These are phyloP conservation scores for Passer domesticus DNA, from an alignment of 2,113 vertebrate genomes.

Conservation along the genomic window DNA sequence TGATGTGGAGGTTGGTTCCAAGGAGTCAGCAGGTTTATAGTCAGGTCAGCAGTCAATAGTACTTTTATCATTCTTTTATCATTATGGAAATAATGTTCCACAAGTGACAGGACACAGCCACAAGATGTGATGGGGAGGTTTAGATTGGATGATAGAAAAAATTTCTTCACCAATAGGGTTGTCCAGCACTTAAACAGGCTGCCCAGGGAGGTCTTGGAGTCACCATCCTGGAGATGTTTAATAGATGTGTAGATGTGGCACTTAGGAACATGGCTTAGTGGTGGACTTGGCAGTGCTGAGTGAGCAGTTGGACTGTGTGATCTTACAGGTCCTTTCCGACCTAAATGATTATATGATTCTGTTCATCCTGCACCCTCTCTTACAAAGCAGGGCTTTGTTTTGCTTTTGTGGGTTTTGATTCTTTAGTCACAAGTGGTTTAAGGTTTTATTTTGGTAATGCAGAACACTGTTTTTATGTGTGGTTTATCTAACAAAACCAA, in stretches of 20 bases:
- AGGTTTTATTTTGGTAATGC: not conserved
- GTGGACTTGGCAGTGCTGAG: not conserved
- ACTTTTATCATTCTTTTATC: not conserved
- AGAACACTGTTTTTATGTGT: not conserved
- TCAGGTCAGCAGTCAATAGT: not conserved
- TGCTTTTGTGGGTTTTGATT: not conserved
- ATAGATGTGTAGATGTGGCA: not conserved
- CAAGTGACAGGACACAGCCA: not conserved
- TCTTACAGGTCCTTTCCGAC: not conserved
- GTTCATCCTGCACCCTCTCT: not conserved
- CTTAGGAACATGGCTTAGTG: not conserved
- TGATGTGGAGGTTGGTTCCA: not conserved
- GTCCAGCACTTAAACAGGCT: not conserved
- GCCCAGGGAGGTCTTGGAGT: not conserved
- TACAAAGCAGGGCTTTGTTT: not conserved
- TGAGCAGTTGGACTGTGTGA: not conserved
- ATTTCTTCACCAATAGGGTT: rapidly evolving
- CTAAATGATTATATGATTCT: not conserved
- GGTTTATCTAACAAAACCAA: not conserved
- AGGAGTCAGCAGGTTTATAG: not conserved
- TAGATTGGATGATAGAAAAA: not conserved
- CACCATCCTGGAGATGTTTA: not conserved
- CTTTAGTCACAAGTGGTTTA: not conserved
- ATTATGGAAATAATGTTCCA: not conserved
- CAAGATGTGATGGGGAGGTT: not conserved